Evolutionary conservation across 2,113 vertebrate species (phyloP), one percentile per base, ranked within the genome.

Genomic region (Gymnobelideus leadbeateri): DNA sequence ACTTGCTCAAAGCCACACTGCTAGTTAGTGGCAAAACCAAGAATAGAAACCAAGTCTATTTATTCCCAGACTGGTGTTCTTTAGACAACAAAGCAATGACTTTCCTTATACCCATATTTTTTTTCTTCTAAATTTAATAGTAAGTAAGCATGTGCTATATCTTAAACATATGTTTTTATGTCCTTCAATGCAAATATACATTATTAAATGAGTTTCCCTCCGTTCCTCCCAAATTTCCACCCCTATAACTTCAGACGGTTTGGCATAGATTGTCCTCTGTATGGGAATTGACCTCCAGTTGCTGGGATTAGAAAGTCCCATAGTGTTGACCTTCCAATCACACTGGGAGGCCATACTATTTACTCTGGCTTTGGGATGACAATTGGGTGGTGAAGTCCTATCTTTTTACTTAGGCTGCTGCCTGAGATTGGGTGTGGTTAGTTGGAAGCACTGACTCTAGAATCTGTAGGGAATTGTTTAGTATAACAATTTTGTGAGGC

Each of bases 401-500:
- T 55, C 19, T 57, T 23, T 55, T 43, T 55, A 7, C 4, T 0
- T 0, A 49, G 0, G 3, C 8, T 50, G 52, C 51, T 28, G 31
- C 51, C 25, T 23, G 8, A 77, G 7, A 21, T 11, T 49, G 52
- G 89, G 54, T 57, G 6, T 52, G n/a, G 93, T 90, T 43, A 57
- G 57, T 90, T 94, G 94, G 90, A 95, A 89, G 43, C 21, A 23
- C 37, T 92, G 89, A 92, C 25, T 96, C 90, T 89, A 54, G 43
- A 26, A 89, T 93, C 37, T 95, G 9, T 47, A 57, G 93, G 57
- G 84, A 94, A 37, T 95, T 46, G 89, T 47, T 94, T 52, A 92
- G 54, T 92, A 19, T 53, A 90, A 95, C 43, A 96, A 91, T 28
- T 92, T 89, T 43, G 26, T 6, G 49, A 51, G 61, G 4, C 52